Base-by-base conservation (phyloP, 2,797 vertebrate species). In the Helicolenus hilgendorfi region DNA sequence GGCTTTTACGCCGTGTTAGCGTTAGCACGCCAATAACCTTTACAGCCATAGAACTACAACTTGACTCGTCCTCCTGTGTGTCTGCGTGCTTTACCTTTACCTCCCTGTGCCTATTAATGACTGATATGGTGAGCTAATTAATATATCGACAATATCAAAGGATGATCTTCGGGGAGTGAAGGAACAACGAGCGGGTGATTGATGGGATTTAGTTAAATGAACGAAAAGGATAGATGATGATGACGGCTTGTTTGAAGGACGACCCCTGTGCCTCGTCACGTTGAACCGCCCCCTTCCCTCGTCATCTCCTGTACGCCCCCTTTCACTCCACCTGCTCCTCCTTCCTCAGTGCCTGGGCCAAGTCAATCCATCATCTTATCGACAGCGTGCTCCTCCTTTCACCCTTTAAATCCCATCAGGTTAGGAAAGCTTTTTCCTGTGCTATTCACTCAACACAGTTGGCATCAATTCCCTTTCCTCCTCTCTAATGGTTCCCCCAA, bases 81-180 rank as follows among this genome's bases (percentile, higher is more conserved):
- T 91, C 71, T 31, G 49, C 68, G 67, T 80, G 72, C 86, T 91
- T 89, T 77, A 89, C 90, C 91, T 91, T 89, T 73, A 89, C 92
- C 90, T 93, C 86, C 84, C 92, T 92, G 93, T 94, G 95, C 94
- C 94, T 94, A 80, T 67, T 70, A 67, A 83, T 76, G 81, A 89
- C 71, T 77, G 72, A 55, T 49, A 10, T 53, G 56, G 59, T 22
- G 8, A 75, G 71, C 53, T 82, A 26, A 56, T 83, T 73, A 65
- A 72, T 41, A 77, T n/a, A 45, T 76, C 1, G 11, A 78, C 72
- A 24, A 15, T 64, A 68, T 81, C 22, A 68, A 49, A 81, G 60
- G 45, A 69, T 22, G 64, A 69, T 59, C n/a, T 45, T 53, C 22
- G n/a, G 36, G 59, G 20, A 36, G 53, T 74, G 65, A 77, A 38